Evolutionary conservation across 1,140 invertebrate species (phyloP).

Genomic region (Bombus difficillimus): DNA sequence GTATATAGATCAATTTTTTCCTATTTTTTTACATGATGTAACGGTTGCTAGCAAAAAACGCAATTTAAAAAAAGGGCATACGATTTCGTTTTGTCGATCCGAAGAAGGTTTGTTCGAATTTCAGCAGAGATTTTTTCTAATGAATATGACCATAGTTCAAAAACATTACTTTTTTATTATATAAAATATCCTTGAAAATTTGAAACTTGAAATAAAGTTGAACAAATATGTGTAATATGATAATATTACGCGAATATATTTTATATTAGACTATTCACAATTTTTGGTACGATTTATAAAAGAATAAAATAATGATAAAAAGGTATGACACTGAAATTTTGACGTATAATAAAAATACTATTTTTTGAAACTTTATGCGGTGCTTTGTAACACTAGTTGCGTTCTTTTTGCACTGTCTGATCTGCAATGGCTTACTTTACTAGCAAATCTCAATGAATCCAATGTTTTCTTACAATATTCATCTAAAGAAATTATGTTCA

Average conservation of each 20-base stretch:
- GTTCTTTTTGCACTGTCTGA: conserved; percentile 84
- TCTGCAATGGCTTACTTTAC: conserved; percentile 89
- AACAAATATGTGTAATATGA: neutral
- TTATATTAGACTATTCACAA: conserved; percentile 22
- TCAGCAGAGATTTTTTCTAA: too few species aligned
- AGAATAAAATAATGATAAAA: neutral
- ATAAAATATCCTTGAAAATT: neutral
- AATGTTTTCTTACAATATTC: conserved; percentile 92
- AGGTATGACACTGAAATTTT: neutral
- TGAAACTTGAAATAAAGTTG: neutral
- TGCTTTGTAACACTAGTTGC: conserved; percentile 68
- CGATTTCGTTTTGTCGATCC: too few species aligned
- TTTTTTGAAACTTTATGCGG: neutral
- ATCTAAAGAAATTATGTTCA: conserved; percentile 92
- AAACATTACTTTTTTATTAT: too few species aligned
- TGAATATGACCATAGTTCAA: too few species aligned
- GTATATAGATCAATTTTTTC: too few species aligned
- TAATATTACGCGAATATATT: neutral
- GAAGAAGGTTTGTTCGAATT: too few species aligned
- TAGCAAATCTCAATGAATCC: conserved; percentile 92
- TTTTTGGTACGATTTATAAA: conserved; percentile 7
- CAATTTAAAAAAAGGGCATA: too few species aligned
- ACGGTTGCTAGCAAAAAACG: too few species aligned
- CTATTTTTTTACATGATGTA: too few species aligned
- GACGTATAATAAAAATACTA: neutral